Conservation (phyloP, 2,888 invertebrate species). For the Sceliomorpha sp. region DNA sequence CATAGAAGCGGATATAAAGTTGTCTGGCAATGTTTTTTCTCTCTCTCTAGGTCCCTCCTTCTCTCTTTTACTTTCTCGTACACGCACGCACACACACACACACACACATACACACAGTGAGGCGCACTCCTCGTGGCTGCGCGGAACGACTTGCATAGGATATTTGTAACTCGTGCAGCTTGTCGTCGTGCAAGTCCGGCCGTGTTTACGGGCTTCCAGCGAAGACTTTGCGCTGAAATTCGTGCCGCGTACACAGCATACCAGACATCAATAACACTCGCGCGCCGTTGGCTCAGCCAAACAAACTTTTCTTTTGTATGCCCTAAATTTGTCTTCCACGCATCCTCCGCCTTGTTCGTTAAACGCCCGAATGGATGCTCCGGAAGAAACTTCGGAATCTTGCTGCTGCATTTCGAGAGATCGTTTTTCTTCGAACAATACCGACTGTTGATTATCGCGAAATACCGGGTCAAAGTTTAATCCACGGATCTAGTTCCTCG, state of each 20-base stretch:
- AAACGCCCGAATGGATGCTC: slow-evolving; percentile 25
- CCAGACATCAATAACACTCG: slow-evolving; percentile 42
- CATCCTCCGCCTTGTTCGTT: slow-evolving; percentile 18
- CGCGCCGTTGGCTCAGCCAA: slow-evolving; percentile 7
- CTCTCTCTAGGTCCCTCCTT: too few species aligned
- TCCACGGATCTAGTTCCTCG: too few species aligned
- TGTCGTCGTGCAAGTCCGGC: slow-evolving; percentile 20
- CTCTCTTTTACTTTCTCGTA: too few species aligned
- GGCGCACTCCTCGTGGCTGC: too few species aligned
- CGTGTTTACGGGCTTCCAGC: slow-evolving; percentile 46
- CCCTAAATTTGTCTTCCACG: slow-evolving; percentile 40
- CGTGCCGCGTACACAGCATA: slow-evolving; percentile 2
- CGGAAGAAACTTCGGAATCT: slow-evolving; percentile 23
- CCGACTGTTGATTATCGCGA: slow-evolving; percentile 38
- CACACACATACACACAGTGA: too few species aligned
- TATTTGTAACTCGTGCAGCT: slow-evolving; percentile 47
- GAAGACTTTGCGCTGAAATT: slow-evolving; percentile 14
- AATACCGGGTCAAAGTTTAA: slow-evolving; percentile 43
- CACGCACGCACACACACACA: too few species aligned
- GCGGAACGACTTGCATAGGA: slow-evolving; percentile 16
- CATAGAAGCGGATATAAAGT: slow-evolving; percentile 57
- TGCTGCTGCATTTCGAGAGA: slow-evolving; percentile 14
- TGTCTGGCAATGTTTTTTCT: slow-evolving; percentile 11
- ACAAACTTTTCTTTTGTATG: slow-evolving; percentile 37
- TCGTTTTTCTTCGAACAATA: slow-evolving; percentile 26